Evolutionary conservation across 1,140 invertebrate species (phyloP).

Genomic region (Drosophila jambulina): DNA sequence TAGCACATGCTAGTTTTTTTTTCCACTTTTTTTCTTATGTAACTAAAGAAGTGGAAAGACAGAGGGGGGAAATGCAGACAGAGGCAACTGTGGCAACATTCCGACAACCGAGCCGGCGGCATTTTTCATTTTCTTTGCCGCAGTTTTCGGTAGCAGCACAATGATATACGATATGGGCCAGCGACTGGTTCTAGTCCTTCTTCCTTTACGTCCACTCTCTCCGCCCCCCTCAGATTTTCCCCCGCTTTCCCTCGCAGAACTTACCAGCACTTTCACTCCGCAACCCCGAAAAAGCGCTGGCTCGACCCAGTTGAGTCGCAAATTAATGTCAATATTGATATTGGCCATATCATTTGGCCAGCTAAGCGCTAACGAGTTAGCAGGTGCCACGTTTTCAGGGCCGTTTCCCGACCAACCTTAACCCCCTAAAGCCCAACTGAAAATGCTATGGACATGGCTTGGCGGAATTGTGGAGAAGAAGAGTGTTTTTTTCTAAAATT

Average conservation of each 20-base stretch:
- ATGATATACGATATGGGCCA: constrained; percentile 73
- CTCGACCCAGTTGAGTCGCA: constrained; percentile 32
- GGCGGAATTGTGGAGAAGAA: neutral
- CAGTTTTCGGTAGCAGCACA: constrained; percentile 31
- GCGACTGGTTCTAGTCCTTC: constrained; percentile 16
- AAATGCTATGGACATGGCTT: neutral
- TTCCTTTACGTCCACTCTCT: neutral
- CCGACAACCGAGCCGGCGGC: constrained; percentile 33
- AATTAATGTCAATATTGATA: constrained; percentile 78
- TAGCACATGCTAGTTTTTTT: constrained; percentile 1
- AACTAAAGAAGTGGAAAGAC: constrained; percentile 3
- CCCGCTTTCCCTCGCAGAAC: neutral
- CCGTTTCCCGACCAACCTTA: neutral
- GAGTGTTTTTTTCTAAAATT: neutral
- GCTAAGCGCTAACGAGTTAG: constrained; percentile 65
- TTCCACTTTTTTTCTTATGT: neutral
- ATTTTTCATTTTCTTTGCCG: constrained; percentile 60
- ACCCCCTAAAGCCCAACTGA: neutral
- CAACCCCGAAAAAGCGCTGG: neutral
- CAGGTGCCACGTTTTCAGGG: constrained; percentile 41
- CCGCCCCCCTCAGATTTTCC: neutral
- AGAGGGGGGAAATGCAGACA: constrained; percentile 12
- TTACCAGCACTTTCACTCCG: constrained; percentile 31
- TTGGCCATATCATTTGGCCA: constrained; percentile 63
- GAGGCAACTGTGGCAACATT: constrained; percentile 59